phyloP scores from a whole-genome alignment of 2,888 invertebrate genomes.

The Oeneis ivallda region DNA sequence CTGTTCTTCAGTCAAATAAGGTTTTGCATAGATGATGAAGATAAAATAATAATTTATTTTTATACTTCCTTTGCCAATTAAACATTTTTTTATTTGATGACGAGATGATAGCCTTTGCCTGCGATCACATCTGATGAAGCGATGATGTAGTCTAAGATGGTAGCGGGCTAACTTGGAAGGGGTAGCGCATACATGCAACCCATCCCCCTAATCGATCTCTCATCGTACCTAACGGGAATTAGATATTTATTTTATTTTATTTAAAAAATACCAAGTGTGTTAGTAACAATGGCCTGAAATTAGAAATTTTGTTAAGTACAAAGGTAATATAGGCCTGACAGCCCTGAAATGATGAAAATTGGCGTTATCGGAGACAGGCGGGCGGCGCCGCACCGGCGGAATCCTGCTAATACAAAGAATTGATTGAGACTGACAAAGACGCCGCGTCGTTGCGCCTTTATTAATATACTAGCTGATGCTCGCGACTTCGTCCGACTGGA shows the following conservation, averaged over 20 bases:
- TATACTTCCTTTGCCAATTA: too few relatives aligned
- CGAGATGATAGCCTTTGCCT: too few relatives aligned
- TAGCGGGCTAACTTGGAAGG: too few relatives aligned
- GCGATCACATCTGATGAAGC: too few relatives aligned
- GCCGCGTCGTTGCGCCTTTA: conserved; percentile 50
- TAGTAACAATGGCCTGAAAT: background rate
- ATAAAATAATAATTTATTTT: background rate
- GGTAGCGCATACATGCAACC: too few relatives aligned
- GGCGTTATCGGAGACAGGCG: conserved; percentile 46
- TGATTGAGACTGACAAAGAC: conserved; percentile 58
- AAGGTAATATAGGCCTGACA: conserved; percentile 31
- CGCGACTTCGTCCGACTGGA: too few relatives aligned
- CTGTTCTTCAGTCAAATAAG: conserved; percentile 11
- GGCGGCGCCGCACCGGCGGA: conserved; percentile 39
- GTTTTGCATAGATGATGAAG: conserved; percentile 4
- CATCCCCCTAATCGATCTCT: too few relatives aligned
- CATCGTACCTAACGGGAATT: too few relatives aligned
- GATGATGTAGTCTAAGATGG: too few relatives aligned
- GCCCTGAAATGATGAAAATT: conserved; percentile 51
- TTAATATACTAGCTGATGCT: too few relatives aligned
- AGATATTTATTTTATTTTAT: too few relatives aligned
- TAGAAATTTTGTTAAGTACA: background rate
- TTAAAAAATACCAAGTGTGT: background rate
- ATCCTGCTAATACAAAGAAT: conserved; percentile 61
- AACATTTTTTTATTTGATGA: too few relatives aligned